Percentiles rank a stretch among this genome's conserved stretches.
phyloP scores from a whole-genome alignment of 2,888 invertebrate species.

The Strigamia crassipes region DNA sequence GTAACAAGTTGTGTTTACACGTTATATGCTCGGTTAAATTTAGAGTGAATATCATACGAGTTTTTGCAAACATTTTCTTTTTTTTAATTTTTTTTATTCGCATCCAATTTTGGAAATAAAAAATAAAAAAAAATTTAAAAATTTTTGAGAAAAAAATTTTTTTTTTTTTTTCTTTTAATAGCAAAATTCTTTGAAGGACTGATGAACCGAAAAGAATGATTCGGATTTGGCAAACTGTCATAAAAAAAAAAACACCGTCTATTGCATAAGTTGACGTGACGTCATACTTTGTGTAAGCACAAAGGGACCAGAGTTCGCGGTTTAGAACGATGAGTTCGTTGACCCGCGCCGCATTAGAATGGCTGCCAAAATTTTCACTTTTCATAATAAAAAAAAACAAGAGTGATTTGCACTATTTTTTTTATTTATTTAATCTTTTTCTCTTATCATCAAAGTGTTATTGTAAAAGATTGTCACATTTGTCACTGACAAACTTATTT shows the following conservation, averaged over 20 bases:
- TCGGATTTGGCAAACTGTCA: background rate
- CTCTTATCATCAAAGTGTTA: background rate
- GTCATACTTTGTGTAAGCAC: slow-evolving; percentile 33
- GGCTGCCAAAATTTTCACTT: slow-evolving; percentile 17
- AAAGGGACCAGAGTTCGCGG: slow-evolving; percentile 5
- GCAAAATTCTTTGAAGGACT: background rate
- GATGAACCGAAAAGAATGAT: slow-evolving; percentile 33
- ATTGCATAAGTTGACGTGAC: slow-evolving; percentile 3
- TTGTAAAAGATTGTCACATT: background rate
- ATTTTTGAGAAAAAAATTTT: background rate
- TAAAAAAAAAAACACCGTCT: background rate
- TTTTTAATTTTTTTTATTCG: background rate
- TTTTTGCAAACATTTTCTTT: background rate
- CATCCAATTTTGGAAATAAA: background rate
- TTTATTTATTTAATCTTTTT: background rate
- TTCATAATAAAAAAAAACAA: background rate
- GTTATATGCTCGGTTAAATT: slow-evolving; percentile 16
- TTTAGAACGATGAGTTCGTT: slow-evolving; percentile 19
- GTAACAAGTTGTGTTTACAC: slow-evolving; percentile 37
- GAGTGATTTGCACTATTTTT: background rate
- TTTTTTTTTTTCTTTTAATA: slow-evolving; percentile 10
- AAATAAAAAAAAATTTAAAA: background rate
- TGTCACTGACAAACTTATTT: background rate
- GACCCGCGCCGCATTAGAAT: background rate
- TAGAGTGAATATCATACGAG: slow-evolving; percentile 1